Evolutionary conservation across 1,140 invertebrate species (phyloP).

Genomic region (Halyomorpha halys): DNA sequence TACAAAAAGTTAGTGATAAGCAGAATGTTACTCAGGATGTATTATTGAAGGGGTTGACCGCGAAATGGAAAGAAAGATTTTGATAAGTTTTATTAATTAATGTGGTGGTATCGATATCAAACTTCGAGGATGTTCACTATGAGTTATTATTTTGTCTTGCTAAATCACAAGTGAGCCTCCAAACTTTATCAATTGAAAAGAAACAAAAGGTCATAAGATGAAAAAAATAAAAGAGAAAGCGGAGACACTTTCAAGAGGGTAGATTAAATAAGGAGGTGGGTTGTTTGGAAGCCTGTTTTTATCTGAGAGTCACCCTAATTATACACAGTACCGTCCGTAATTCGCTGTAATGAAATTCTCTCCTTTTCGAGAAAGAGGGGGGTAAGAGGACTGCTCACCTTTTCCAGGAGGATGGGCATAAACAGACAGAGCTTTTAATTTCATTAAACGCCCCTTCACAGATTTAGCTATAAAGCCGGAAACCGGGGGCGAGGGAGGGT

Average conservation of each 20-base stretch:
- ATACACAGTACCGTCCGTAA: constrained; percentile 17
- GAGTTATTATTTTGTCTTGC: too few species aligned
- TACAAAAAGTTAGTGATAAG: too few species aligned
- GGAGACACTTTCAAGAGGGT: not conserved
- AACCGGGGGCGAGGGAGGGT: constrained; percentile 5
- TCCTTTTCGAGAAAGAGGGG: constrained; percentile 10
- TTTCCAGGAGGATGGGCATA: constrained; percentile 19
- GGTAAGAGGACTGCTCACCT: constrained; percentile 11
- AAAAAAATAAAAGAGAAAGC: constrained; percentile 4
- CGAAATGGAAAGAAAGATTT: too few species aligned
- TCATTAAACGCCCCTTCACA: constrained; percentile 22
- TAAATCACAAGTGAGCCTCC: too few species aligned
- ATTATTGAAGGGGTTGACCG: too few species aligned
- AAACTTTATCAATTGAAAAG: too few species aligned
- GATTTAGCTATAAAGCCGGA: constrained; percentile 16
- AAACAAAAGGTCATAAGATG: too few species aligned
- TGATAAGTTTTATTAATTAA: too few species aligned
- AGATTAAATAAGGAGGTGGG: constrained; percentile 16
- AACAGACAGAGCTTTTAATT: constrained; percentile 21
- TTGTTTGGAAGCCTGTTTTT: constrained; percentile 10
- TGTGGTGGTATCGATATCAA: too few species aligned
- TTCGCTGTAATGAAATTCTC: constrained; percentile 22
- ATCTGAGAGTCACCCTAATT: constrained; percentile 11
- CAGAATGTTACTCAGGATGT: too few species aligned
- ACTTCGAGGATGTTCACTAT: too few species aligned